Evolutionary conservation across 2,113 vertebrate species (phyloP).

Genomic region (Semnornis frantzii): DNA sequence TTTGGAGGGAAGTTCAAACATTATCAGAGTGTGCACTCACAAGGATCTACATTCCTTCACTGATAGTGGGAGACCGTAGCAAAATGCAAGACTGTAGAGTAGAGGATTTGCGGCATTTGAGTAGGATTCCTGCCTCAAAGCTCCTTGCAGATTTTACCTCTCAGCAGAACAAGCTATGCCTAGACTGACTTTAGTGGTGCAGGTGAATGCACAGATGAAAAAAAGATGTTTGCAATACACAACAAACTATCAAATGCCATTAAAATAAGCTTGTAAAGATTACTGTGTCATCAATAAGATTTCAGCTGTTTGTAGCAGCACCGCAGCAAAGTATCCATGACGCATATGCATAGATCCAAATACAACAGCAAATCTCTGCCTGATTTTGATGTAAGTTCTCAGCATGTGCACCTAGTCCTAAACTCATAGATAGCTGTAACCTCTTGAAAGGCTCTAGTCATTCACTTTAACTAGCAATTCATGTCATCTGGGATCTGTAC

Average conservation of each 20-base stretch:
- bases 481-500: neutral
- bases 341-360: neutral
- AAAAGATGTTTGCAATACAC: neutral
- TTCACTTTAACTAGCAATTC: neutral
- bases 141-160: neutral
- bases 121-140: neutral
- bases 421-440: neutral
- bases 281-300: neutral
- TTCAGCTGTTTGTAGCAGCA: neutral
- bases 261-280: neutral
- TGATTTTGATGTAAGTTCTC: neutral
- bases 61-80: neutral
- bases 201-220: neutral
- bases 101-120: neutral
- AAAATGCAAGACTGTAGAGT: neutral
- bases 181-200: neutral
- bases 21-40: neutral
- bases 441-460: neutral
- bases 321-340: neutral
- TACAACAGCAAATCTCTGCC: neutral
- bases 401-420: neutral
- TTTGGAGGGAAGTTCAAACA: neutral
- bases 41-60: neutral
- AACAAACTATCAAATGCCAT: neutral
- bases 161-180: neutral